Evolutionary conservation across 2,888 invertebrate genomes (phyloP).

Genomic region (Melipona beecheii): DNA sequence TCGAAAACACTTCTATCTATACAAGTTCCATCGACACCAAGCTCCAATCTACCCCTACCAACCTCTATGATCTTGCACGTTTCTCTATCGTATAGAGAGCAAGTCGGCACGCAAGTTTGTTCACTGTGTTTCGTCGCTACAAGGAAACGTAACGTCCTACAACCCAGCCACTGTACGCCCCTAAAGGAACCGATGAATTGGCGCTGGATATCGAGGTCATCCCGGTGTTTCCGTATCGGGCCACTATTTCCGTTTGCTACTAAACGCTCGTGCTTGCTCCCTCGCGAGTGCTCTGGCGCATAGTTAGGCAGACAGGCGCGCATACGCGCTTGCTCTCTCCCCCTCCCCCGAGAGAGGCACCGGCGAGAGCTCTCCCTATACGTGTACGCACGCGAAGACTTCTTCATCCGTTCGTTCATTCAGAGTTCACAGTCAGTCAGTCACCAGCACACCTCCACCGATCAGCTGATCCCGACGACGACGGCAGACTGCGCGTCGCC

Average conservation of each 20-base stretch:
- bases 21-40: background rate
- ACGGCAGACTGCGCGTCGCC: constrained; percentile 82
- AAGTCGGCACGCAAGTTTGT: too few species aligned
- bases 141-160: background rate
- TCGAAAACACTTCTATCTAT: background rate
- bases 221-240: constrained; percentile 28
- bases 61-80: background rate
- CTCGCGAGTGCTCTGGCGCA: constrained; percentile 65
- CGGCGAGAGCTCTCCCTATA: constrained; percentile 59
- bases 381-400: constrained; percentile 74
- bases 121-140: background rate
- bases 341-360: constrained; percentile 42
- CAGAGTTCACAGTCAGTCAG: constrained; percentile 75
- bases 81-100: background rate
- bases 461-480: constrained; percentile 70
- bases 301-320: constrained; percentile 70
- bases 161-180: background rate
- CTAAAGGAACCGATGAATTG: background rate
- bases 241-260: constrained; percentile 55
- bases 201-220: constrained; percentile 2
- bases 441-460: constrained; percentile 72
- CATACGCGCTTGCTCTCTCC: constrained; percentile 61
- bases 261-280: constrained; percentile 57
- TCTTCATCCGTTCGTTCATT: constrained; percentile 78
- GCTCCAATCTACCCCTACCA: background rate